A percentile compares a stretch with the other conserved stretches of the same genome.
Evolutionary conservation across 2,888 invertebrate genomes (phyloP).

Genomic region (Rhimphoctona megacephalus): DNA sequence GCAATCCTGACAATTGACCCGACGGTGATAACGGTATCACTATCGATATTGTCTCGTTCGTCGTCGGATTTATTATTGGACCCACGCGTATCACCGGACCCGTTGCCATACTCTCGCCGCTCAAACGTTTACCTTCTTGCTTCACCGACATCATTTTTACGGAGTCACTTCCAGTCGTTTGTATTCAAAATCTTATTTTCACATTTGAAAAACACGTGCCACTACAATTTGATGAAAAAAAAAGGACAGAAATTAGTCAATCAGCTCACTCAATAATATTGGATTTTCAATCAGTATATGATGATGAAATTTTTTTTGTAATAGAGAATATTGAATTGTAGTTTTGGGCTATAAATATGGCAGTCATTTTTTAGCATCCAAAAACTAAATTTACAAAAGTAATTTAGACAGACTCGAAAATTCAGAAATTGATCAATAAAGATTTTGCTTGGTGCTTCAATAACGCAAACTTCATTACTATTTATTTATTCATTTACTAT

Average conservation of each 20-base stretch:
- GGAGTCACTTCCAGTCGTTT: neutral
- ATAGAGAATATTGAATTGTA: neutral
- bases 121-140: slow-evolving; percentile 36
- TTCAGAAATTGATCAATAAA: neutral
- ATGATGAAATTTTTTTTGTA: neutral
- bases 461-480: neutral
- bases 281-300: neutral
- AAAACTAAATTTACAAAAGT: neutral
- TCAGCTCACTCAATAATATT: neutral
- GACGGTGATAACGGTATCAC: slow-evolving; percentile 82
- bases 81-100: slow-evolving; percentile 79
- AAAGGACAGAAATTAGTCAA: neutral
- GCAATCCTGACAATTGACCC: slow-evolving; percentile 78
- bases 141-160: slow-evolving; percentile 41
- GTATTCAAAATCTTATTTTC: neutral
- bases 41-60: slow-evolving; percentile 78
- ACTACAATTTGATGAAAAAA: neutral
- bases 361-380: neutral
- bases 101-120: slow-evolving; percentile 26
- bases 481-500: neutral
- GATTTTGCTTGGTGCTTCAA: neutral
- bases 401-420: neutral
- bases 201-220: neutral
- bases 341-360: neutral
- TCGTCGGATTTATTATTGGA: slow-evolving; percentile 79